A percentile compares a stretch with the other conserved stretches of the same genome.
phyloP scores from a whole-genome alignment of 1,140 invertebrate species.

The Rhyzopertha dominica region DNA sequence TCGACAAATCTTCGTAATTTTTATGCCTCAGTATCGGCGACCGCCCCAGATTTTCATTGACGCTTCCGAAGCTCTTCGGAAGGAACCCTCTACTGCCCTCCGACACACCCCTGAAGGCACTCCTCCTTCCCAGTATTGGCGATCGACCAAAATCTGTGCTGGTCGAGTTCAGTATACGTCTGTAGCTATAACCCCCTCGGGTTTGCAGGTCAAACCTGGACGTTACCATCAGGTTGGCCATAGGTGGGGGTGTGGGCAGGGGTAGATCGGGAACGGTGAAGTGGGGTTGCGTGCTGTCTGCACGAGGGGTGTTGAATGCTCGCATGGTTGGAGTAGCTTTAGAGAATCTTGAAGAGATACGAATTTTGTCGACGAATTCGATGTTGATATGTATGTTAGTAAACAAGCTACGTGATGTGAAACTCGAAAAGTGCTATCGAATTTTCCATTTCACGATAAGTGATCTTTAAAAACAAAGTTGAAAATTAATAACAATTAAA shows the following conservation, averaged over 20 bases:
- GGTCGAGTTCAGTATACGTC: slow-evolving; percentile 32
- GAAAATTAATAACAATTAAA: too few species aligned
- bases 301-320: slow-evolving; percentile 3
- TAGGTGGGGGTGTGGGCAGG: slow-evolving; percentile 42
- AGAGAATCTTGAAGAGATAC: too few species aligned
- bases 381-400: too few species aligned
- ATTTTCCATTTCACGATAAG: too few species aligned
- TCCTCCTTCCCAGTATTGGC: slow-evolving; percentile 28
- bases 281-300: slow-evolving; percentile 14
- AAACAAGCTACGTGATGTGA: too few species aligned
- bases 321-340: too few species aligned
- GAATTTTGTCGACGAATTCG: too few species aligned
- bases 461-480: too few species aligned
- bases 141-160: slow-evolving; percentile 32
- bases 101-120: slow-evolving; percentile 16
- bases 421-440: too few species aligned
- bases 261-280: slow-evolving; percentile 37
- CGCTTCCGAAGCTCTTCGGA: slow-evolving; percentile 9
- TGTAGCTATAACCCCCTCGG: slow-evolving; percentile 29
- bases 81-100: slow-evolving; percentile 1
- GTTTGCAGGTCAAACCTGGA: slow-evolving; percentile 34
- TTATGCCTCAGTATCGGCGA: slow-evolving; percentile 31
- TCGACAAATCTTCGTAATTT: slow-evolving; percentile 26
- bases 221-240: slow-evolving; percentile 40
- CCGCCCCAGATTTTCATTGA: slow-evolving; percentile 21